Evolutionary conservation across 2,113 vertebrate species (phyloP).

Genomic region (Sinocyclocheilus rhinocerous): DNA sequence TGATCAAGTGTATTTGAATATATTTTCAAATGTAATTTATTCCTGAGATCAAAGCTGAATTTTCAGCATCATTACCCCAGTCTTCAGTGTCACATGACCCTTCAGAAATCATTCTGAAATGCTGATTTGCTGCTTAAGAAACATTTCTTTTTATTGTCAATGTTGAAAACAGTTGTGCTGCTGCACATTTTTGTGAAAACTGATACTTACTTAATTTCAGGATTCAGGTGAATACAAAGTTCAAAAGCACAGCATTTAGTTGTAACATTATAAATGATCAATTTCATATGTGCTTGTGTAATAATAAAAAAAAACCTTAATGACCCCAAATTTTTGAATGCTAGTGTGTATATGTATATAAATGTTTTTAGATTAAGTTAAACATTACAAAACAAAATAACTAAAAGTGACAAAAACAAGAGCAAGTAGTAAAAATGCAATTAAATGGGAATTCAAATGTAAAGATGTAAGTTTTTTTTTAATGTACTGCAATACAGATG

Average conservation of each 20-base stretch:
- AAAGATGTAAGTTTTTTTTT: too few relatives aligned
- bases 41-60: neutral
- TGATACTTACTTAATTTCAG: too few relatives aligned
- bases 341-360: neutral
- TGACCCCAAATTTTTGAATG: neutral
- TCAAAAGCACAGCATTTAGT: too few relatives aligned
- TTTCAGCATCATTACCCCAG: neutral
- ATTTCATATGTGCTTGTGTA: neutral
- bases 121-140: too few relatives aligned
- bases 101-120: neutral
- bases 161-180: neutral
- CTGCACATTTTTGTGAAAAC: neutral
- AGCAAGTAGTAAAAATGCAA: neutral
- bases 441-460: neutral
- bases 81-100: neutral
- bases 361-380: neutral
- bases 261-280: too few relatives aligned
- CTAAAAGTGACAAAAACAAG: neutral
- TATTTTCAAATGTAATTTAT: too few relatives aligned
- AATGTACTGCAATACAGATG: too few relatives aligned
- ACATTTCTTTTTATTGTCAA: neutral
- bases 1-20: slow-evolving; percentile 44
- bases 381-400: neutral
- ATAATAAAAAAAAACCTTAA: neutral
- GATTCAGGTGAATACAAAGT: too few relatives aligned